Evolutionary conservation across 2,888 invertebrate genomes (phyloP), one percentile per base, ranked within the genome.

Genomic region (Eupithecia pulchellata): DNA sequence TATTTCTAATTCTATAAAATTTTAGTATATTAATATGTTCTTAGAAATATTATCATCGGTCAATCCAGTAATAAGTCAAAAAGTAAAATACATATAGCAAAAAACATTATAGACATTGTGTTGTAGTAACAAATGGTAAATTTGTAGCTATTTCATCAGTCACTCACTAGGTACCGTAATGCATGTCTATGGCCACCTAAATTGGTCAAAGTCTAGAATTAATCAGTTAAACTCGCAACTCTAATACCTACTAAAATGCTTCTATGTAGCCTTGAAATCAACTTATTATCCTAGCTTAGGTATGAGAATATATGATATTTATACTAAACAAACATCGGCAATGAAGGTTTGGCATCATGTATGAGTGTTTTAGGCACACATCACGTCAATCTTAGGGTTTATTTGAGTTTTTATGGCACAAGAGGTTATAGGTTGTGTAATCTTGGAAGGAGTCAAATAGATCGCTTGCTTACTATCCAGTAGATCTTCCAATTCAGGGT

Each of bases 401-500:
- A 58, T 58, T 67, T 36, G 60, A 32, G 67, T 64, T 75, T 42
- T 65, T 30, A n/a, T 58, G 25, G 67, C 29, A 17, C 71, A 63
- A 68, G 72, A 82, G 85, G 84, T 82, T 86, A 91, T 80, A 84
- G 78, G 86, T 89, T 89, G 89, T 90, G 87, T 89, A 88, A 88
- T 75, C 78, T 69, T 66, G n/a, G 8, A 25, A n/a, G 11, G 17
- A 42, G n/a, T 17, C 20, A 25, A 30, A 27, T 20, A 25, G 64
- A 20, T 27, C 63, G 14, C 30, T 34, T 29, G 95, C 95, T 95
- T 89, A 97, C 97, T 97, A 87, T 97, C 96, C 78, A 97, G 89
- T 80, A 97, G 93, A 78, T 97, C 96, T 71, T 97, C 95, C 77
- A 97, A 90, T 86, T 97, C 97, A 42, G 96, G 95, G 81, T 97